These are phyloP conservation scores for Meghimatium bilineatum DNA, from an alignment of 2,888 invertebrate species.

Conservation along the genomic window DNA sequence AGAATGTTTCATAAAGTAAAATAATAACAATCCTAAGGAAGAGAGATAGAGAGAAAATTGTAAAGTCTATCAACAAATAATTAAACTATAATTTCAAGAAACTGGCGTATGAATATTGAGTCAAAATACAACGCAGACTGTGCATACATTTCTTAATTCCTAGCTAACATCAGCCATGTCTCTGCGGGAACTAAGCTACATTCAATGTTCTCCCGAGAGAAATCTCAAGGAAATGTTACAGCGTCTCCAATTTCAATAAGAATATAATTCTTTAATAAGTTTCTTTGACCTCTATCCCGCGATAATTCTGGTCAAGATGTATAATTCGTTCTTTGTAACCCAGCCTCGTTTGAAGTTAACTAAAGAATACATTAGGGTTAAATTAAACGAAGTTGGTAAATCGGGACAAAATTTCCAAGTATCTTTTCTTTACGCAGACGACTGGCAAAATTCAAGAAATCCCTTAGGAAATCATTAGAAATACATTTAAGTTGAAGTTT, in stretches of 20 bases:
- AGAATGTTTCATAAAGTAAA: too few relatives aligned
- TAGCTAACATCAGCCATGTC: background rate
- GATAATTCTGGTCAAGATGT: slow-evolving; percentile 23
- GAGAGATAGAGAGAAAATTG: slow-evolving; percentile 15
- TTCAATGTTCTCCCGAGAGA: slow-evolving; percentile 22
- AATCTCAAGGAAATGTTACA: slow-evolving; percentile 17
- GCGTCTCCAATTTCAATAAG: slow-evolving; percentile 33
- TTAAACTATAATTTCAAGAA: slow-evolving; percentile 16
- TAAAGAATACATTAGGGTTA: slow-evolving; percentile 19
- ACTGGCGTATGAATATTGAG: background rate
- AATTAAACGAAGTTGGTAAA: slow-evolving; percentile 22
- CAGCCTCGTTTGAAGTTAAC: slow-evolving; percentile 14
- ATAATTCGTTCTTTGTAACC: slow-evolving; percentile 24
- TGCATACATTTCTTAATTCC: slow-evolving; percentile 25
- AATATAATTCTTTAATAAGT: slow-evolving; percentile 42
- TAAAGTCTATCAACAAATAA: slow-evolving; percentile 42
- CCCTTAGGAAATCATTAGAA: slow-evolving; percentile 38
- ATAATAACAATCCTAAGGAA: slow-evolving; percentile 7
- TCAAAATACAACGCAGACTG: slow-evolving; percentile 6
- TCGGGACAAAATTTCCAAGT: background rate
- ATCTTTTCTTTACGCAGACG: slow-evolving; percentile 13
- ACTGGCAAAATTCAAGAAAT: slow-evolving; percentile 32
- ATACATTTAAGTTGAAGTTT: background rate
- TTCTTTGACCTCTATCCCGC: slow-evolving; percentile 14
- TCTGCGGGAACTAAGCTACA: slow-evolving; percentile 7